Base-by-base conservation (phyloP, 2,797 vertebrate genomes). In the Aselliscus stoliczkanus region DNA sequence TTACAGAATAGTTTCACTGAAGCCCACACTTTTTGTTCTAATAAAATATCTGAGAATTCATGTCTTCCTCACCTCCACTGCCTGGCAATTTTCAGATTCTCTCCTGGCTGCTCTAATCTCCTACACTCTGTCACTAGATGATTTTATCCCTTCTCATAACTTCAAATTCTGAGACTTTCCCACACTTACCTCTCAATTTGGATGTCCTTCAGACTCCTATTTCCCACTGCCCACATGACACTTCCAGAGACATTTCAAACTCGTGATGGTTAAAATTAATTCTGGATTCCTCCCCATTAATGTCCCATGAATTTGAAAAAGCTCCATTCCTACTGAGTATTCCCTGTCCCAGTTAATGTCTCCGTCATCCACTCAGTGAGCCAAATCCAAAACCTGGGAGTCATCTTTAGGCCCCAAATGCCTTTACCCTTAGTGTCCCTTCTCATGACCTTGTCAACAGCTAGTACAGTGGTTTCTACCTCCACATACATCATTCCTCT, bases 401-500 rank as follows among this genome's bases (percentile, higher is more conserved):
- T 47, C 6, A n/a, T 47, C 20, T 39, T 29, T 65, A 37, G 25
- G 42, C 23, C 10, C 27, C 2, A 34, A 34, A 31, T 17, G 17
- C 2, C 7, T 29, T 29, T 47, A 14, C 7, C n/a, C 5, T 31
- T 31, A 44, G 6, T 5, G 9, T 1, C 25, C n/a, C 13, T 25
- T 4, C 31, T 62, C 7, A 54, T 5, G 25, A 2, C 76, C 23
- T 44, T 13, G 12, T 12, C 50, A 82, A 6, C 50, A 62, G 34
- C 7, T 44, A 34, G 1, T 10, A 20, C 27, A 84, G 5, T 9
- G 60, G 29, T 20, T 25, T 42, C 82, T 27, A 18, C 15, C 44
- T 31, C 27, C 21, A 42, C 1, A 1, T 34, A 3, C 65, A 3
- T 31, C 23, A 3, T n/a, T 80, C 67, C 17, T 87, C 56, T 52